These are phyloP conservation scores for Micromys minutus DNA, from an alignment of 2,113 vertebrate genomes.

Conservation along the genomic window DNA sequence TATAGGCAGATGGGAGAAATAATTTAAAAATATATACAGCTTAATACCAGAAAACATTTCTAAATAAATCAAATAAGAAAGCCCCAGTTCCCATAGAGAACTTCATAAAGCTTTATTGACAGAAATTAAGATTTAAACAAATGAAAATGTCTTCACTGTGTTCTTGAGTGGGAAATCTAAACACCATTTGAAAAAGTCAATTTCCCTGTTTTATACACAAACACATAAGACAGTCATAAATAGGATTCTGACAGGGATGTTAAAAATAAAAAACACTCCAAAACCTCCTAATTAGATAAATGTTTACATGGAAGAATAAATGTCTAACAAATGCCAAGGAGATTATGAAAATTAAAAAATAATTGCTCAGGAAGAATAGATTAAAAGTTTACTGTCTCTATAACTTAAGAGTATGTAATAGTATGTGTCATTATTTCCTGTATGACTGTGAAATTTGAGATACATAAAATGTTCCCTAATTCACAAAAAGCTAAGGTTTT, in stretches of 20 bases:
- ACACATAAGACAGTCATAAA: background rate
- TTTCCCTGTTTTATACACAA: background rate
- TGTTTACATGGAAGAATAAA: conserved; percentile 21
- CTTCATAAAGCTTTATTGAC: conserved; percentile 30
- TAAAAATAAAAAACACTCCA: background rate
- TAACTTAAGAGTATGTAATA: background rate
- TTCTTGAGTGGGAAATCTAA: conserved; percentile 55
- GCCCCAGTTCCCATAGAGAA: background rate
- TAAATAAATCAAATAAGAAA: conserved; percentile 56
- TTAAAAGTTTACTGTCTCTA: background rate
- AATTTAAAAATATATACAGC: background rate
- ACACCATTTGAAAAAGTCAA: conserved; percentile 36
- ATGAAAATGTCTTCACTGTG: conserved; percentile 33
- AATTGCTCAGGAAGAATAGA: background rate
- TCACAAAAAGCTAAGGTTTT: conserved; percentile 11
- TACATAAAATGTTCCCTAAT: conserved; percentile 38
- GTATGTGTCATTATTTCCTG: background rate
- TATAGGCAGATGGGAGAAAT: background rate
- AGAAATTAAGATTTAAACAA: conserved; percentile 63
- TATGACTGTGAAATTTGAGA: background rate
- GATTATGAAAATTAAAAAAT: conserved; percentile 30
- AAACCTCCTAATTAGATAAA: conserved; percentile 8
- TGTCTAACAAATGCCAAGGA: conserved; percentile 37
- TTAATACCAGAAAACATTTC: conserved; percentile 16
- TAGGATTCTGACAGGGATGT: conserved; percentile 38